Percentiles rank a stretch among this genome's conserved stretches.
Conservation (phyloP, 2,113 vertebrate species). For the Microtus oregoni region DNA sequence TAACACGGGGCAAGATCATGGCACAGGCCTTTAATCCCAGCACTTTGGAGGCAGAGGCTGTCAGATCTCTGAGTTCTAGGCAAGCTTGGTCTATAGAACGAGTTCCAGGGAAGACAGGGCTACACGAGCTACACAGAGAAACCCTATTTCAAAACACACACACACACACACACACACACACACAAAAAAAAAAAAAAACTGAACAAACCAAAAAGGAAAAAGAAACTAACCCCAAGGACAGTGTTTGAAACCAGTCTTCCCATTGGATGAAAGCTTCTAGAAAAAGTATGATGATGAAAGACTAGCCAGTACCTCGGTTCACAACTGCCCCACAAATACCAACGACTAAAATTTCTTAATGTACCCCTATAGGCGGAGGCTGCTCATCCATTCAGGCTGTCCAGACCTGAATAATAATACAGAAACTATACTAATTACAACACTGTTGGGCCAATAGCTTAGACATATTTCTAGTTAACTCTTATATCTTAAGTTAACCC, state of each 20-base stretch:
- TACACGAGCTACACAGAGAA: not conserved
- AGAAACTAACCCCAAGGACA: not conserved
- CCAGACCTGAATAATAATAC: too few species aligned
- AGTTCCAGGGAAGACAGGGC: not conserved
- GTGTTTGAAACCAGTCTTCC: not conserved
- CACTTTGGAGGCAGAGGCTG: not conserved
- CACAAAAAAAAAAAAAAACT: not conserved
- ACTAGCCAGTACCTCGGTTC: not conserved
- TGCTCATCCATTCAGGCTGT: too few species aligned
- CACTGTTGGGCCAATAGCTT: too few species aligned
- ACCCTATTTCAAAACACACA: not conserved
- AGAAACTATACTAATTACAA: too few species aligned
- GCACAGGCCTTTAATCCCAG: not conserved
- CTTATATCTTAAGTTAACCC: too few species aligned
- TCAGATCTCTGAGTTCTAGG: not conserved
- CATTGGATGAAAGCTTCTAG: not conserved
- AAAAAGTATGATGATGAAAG: not conserved
- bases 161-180: not conserved
- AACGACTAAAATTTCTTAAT: not conserved
- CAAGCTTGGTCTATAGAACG: not conserved
- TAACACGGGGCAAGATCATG: not conserved
- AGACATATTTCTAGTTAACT: too few species aligned
- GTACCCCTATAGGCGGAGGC: too few species aligned
- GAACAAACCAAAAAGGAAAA: not conserved
- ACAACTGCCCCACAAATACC: not conserved